A percentile compares a stretch with the other conserved stretches of the same genome.
Conservation (phyloP, 2,797 vertebrate genomes). For the Margarornis squamiger region DNA sequence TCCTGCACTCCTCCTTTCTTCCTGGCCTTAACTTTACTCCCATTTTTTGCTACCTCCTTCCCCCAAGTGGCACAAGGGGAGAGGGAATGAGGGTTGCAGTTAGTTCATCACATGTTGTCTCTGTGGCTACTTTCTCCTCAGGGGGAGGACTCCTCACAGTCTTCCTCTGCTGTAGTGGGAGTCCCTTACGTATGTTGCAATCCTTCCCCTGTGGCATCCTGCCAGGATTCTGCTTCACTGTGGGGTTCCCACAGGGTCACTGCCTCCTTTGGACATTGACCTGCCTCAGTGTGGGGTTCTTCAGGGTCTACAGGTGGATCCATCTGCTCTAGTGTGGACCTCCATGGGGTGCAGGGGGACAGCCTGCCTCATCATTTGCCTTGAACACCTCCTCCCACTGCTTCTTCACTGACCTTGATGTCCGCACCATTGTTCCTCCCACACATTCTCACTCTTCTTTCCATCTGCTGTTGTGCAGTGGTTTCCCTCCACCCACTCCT, state of each 20-base stretch:
- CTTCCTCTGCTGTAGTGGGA: background rate
- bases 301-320: background rate
- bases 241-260: background rate
- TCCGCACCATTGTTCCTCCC: background rate
- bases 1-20: background rate
- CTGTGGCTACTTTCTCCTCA: background rate
- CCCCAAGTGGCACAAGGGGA: background rate
- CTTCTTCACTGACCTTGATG: background rate
- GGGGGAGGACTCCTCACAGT: background rate
- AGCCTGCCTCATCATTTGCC: background rate
- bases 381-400: background rate
- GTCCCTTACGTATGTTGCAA: background rate
- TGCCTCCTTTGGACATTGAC: background rate
- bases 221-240: background rate
- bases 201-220: background rate
- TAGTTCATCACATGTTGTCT: background rate
- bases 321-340: background rate
- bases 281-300: background rate
- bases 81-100: background rate
- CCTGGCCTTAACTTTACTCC: background rate
- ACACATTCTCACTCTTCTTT: background rate
- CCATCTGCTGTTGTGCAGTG: background rate
- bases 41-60: background rate
- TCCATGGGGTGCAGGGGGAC: background rate
- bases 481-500: accelerated